Evolutionary conservation across 2,797 vertebrate species (phyloP), one percentile per base, ranked within the genome.

Genomic region (Halcyon chelicuti): DNA sequence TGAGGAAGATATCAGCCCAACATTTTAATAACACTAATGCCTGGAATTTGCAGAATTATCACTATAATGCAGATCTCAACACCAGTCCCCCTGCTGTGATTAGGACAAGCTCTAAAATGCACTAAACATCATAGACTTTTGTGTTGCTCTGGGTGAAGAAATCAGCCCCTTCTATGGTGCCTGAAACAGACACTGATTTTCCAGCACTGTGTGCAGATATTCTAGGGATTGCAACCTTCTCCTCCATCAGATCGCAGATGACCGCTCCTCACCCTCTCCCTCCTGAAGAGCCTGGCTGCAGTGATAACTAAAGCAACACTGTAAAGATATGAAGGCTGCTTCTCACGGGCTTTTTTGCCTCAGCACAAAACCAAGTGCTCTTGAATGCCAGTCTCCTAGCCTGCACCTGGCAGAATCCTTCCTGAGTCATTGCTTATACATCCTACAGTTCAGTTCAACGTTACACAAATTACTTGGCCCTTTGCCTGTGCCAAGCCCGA

Each of bases 21-120:
- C 93, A 86, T 96, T 96, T 94, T 95, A 96, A 97, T 88, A 95
- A 96, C 94, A 62, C 86, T 87, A 96, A 96, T 61, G 67, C 68
- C 97, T 72, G 89, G 97, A 97, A 97, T 98, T 97, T 97, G 97
- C 97, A 98, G 97, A 96, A 96, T 96, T 97, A 97, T 98, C 97
- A 97, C 97, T 93, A 90, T 96, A 97, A 97, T 68, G 79, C 19
- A 2, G 33, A 88, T 89, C 93, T 91, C 91, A 55, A 88, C 63
- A 88, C 58, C 81, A 60, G 82, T 29, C 93, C 94, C 89, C 75
- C 86, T 70, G 23, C 77, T 22, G 61, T 44, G 88, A 84, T 80
- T 88, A 91, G 49, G 16, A 73, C 70, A 51, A 89, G 96, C 94
- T 94, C 93, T 73, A 39, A 16, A 91, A 44, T 57, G 60, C 63